Evolutionary conservation across 1,140 invertebrate genomes (phyloP), one percentile per base, ranked within the genome.

Genomic region (Aphaenogaster rudis): DNA sequence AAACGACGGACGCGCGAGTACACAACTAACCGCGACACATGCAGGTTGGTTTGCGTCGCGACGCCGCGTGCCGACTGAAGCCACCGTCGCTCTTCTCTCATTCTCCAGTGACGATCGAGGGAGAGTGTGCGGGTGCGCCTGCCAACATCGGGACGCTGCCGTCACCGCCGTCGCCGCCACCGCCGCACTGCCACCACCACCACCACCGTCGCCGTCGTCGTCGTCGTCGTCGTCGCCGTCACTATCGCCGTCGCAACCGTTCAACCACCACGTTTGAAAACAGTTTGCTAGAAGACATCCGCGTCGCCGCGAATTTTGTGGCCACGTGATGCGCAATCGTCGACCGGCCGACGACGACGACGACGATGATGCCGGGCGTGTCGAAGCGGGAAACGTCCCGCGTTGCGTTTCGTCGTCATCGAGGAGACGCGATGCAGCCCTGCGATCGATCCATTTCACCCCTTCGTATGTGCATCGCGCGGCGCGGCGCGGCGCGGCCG

Each of bases 41-140:
- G 33, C 72, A 67, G 74, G 78, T 85, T 87, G 69, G 67, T 13
- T 61, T 42, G 89, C 90, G 91, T 92, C 92, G 92, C 91, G 92
- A 90, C 89, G 93, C 92, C 94, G 93, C 94, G 93, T 94, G 93
- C 88, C 90, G 90, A 95, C 94, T 95, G 91, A 91, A 89, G 81
- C 74, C 81, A 67, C 69, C 71, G 76, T 87, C 87, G 80, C 67
- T 48, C 67, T 59, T 45, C 42, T 74, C 39, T 50, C n/a, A 74
- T 86, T 78, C 67, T 69, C 57, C 57, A 36, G 50, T 66, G 82
- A 28, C 78, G 67, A 69, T 9, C 71, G 67, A 77, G 74, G 82
- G 74, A 74, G 88, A 59, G 92, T 88, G 87, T 80, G 71, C 77
- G 80, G 86, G 86, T 69, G 90, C 91, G 74, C 86, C 90, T 87